Evolutionary conservation across 2,113 vertebrate genomes (phyloP).

Genomic region (Neotoma lepida): DNA sequence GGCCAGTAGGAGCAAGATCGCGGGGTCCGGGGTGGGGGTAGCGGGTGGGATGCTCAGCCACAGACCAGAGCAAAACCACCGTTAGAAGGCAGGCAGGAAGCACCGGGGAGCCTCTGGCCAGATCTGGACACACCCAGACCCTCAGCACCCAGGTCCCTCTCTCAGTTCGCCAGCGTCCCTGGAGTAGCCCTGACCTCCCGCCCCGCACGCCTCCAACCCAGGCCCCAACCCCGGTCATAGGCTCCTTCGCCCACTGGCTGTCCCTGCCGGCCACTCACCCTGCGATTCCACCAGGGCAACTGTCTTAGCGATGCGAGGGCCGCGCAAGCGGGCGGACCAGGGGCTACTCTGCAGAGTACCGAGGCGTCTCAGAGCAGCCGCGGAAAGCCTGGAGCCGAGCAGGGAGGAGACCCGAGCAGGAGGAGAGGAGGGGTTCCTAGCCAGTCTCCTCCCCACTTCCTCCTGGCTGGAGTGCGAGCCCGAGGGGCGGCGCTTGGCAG

Average conservation of each 20-base stretch:
- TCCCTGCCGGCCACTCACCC: slow-evolving; percentile 44
- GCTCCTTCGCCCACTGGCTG: background rate
- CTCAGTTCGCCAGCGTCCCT: background rate
- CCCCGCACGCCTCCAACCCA: background rate
- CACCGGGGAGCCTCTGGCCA: background rate
- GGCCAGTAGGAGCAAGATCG: background rate
- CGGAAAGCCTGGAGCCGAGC: background rate
- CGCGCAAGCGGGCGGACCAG: accelerated
- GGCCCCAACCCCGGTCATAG: background rate
- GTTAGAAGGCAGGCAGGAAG: background rate
- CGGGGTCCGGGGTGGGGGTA: background rate
- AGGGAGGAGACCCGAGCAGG: background rate
- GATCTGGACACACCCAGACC: background rate
- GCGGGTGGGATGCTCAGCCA: background rate
- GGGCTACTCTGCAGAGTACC: background rate
- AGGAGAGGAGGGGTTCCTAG: background rate
- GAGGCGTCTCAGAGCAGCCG: background rate
- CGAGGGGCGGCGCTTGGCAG: slow-evolving; percentile 64
- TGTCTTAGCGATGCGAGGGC: background rate
- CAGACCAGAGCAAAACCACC: accelerated
- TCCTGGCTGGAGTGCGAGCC: background rate
- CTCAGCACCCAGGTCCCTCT: too few relatives aligned
- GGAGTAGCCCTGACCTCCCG: accelerated
- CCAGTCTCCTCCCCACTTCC: slow-evolving; percentile 64
- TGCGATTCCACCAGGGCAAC: background rate